phyloP scores from a whole-genome alignment of 2,797 vertebrate species.

The Enteromius fasciolatus region DNA sequence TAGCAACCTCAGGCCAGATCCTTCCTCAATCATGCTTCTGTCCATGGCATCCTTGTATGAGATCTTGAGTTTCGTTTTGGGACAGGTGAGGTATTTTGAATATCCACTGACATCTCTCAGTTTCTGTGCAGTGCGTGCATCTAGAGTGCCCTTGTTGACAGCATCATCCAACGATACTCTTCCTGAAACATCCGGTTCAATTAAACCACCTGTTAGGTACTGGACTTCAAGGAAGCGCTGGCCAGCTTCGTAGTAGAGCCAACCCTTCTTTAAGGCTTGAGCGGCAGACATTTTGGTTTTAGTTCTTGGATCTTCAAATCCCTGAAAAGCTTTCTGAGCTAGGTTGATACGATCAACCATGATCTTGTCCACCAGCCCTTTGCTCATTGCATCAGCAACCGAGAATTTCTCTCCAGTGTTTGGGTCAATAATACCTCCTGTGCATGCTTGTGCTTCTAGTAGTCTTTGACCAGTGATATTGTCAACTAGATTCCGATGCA shows the following conservation, averaged over 20 bases:
- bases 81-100: conserved; percentile 97
- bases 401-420: conserved; percentile 87
- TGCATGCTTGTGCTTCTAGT: conserved; percentile 96
- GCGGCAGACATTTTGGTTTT: conserved; percentile 98
- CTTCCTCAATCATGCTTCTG: conserved; percentile 95
- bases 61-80: conserved; percentile 98
- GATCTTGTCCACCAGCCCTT: conserved; percentile 92
- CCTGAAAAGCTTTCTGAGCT: conserved; percentile 94
- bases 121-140: conserved; percentile 92
- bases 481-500: conserved; percentile 94
- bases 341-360: conserved; percentile 98
- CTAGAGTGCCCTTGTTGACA: conserved; percentile 89
- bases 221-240: conserved; percentile 97
- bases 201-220: conserved; percentile 94
- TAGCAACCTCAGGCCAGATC: conserved; percentile 87
- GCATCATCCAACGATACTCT: conserved; percentile 91
- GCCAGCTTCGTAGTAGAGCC: conserved; percentile 96
- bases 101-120: conserved; percentile 90
- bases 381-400: conserved; percentile 85
- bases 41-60: conserved; percentile 98
- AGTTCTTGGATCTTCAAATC: conserved; percentile 96
- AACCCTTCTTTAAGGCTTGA: conserved; percentile 97
- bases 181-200: conserved; percentile 85
- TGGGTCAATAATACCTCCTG: conserved; percentile 94
- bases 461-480: conserved; percentile 96